Evolutionary conservation across 2,797 vertebrate species (phyloP), one percentile per base, ranked within the genome.

Genomic region (Aldrovandia affinis): DNA sequence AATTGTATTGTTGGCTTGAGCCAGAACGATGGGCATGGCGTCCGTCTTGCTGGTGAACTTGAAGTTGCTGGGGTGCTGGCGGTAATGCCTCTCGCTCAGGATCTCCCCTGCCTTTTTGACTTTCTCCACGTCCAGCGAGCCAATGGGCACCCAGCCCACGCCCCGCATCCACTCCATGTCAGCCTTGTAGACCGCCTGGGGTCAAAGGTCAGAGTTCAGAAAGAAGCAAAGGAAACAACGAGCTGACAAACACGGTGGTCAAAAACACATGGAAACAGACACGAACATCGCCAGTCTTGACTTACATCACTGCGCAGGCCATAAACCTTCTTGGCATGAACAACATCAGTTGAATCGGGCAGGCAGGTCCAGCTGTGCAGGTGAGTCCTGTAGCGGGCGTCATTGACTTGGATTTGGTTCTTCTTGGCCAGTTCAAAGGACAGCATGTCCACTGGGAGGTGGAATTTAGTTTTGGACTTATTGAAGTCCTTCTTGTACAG

Each of bases 401-500:
- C 95, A 3, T 97, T 97, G 88, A 97, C 97, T 85, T 97, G 50
- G 0, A 92, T 93, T 90, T 97, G 97, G 30, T 94, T 95, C 1
- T 97, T 97, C 91, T 97, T 97, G 81, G 96, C 97, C 91, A 97
- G 85, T 25, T 97, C 95, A 89, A 99, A 92, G 2, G 92, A 89
- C 22, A 99, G 0, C 97, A 99, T 98, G 90, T 99, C 98, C 78
- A 97, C 97, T 0, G 98, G 98, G 33, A 96, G 96, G 83, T 95
- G 83, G 85, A 94, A 98, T 89, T 92, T 99, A 47, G 98, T 99
- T 90, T 98, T 99, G 92, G 96, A 97, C 86, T 96, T 95, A 80
- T 99, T 96, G 92, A 97, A 99, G 85, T 96, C 95, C n/a, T 97
- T 97, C 89, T 97, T 97, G 87, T 97, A 97, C 47, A 97, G 96